phyloP scores from a whole-genome alignment of 2,888 invertebrate species.

The Polydrusus cervinus region DNA sequence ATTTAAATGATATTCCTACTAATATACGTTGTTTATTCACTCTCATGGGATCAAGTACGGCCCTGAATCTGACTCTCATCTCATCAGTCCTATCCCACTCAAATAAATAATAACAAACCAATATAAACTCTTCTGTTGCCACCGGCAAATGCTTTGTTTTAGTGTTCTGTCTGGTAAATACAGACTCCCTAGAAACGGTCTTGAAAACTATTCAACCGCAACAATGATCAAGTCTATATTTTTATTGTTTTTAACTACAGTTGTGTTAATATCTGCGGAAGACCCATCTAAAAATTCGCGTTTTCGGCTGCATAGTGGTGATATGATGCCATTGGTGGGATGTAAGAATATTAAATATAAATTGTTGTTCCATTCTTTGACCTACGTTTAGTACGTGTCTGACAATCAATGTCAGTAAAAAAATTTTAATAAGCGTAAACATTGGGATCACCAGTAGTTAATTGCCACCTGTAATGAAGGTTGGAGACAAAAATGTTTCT shows the following conservation, averaged over 20 bases:
- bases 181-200: too few relatives aligned
- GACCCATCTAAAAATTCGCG: constrained; percentile 59
- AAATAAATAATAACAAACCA: background rate
- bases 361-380: too few relatives aligned
- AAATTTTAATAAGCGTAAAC: too few relatives aligned
- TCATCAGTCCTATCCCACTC: background rate
- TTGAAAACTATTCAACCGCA: too few relatives aligned
- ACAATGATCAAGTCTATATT: constrained; percentile 2
- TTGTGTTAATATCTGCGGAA: background rate
- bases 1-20: too few relatives aligned
- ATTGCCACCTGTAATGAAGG: too few relatives aligned
- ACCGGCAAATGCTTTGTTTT: background rate
- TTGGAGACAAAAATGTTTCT: too few relatives aligned
- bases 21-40: too few relatives aligned
- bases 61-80: background rate
- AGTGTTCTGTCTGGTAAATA: background rate
- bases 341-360: constrained; percentile 68
- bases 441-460: too few relatives aligned
- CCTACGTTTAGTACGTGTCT: too few relatives aligned
- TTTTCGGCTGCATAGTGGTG: constrained; percentile 70
- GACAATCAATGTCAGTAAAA: too few relatives aligned
- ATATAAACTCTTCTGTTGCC: background rate
- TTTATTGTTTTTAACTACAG: constrained; percentile 21
- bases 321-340: constrained; percentile 75
- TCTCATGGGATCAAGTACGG: too few relatives aligned